Percentiles rank a stretch among this genome's conserved stretches.
phyloP scores from a whole-genome alignment of 2,797 vertebrate species.

The Sebastes steindachneri region DNA sequence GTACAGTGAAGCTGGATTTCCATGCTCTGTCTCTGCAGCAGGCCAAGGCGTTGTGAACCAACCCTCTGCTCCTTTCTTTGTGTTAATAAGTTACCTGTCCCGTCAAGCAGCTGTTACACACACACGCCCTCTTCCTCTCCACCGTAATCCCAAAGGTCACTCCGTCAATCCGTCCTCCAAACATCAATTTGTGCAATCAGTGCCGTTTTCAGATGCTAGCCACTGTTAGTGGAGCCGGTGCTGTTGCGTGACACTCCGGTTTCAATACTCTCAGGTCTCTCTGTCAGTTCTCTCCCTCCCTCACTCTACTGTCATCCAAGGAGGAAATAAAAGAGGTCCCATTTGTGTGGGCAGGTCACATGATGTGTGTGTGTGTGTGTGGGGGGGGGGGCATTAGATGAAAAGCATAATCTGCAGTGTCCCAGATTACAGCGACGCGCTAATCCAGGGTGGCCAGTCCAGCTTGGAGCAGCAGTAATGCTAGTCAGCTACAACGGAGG shows the following conservation, averaged over 20 bases:
- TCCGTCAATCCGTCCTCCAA: slow-evolving; percentile 41
- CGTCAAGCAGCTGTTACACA: slow-evolving; percentile 35
- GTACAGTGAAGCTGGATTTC: not conserved
- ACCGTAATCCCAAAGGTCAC: slow-evolving; percentile 67
- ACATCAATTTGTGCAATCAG: slow-evolving; percentile 23
- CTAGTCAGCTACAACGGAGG: slow-evolving; percentile 49
- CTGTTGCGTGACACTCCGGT: slow-evolving; percentile 33
- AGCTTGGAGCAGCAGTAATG: slow-evolving; percentile 56
- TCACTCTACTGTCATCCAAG: slow-evolving; percentile 51
- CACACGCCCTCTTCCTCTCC: slow-evolving; percentile 20
- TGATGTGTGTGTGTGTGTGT: slow-evolving; percentile 41
- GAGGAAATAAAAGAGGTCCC: slow-evolving; percentile 57
- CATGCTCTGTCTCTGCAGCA: slow-evolving; percentile 7
- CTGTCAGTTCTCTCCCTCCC: slow-evolving; percentile 38
- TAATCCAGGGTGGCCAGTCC: slow-evolving; percentile 78
- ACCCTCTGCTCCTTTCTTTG: slow-evolving; percentile 11
- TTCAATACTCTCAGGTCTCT: slow-evolving; percentile 38
- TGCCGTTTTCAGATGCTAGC: slow-evolving; percentile 6
- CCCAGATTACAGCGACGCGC: slow-evolving; percentile 81
- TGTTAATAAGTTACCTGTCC: slow-evolving; percentile 80
- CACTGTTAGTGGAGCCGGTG: not conserved
- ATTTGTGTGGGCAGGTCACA: slow-evolving; percentile 70
- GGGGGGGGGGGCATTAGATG: slow-evolving; percentile 38
- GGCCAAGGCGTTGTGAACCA: slow-evolving; percentile 18
- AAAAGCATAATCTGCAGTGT: slow-evolving; percentile 83